Conservation (phyloP, 2,797 vertebrate genomes). For the Emydoidea blandingii region DNA sequence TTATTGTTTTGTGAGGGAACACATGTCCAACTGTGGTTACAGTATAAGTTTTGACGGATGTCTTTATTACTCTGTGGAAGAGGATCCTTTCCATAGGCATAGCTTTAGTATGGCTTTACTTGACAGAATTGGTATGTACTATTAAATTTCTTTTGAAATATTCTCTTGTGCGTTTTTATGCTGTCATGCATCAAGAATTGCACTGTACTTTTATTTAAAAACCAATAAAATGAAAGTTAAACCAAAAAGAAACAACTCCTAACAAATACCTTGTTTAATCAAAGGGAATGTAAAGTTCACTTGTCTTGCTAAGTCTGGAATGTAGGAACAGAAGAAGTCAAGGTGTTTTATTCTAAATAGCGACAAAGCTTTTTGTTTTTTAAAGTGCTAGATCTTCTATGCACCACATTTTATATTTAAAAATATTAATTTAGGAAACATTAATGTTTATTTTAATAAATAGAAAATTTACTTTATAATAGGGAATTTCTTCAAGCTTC, state of each 20-base stretch:
- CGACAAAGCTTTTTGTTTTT: not conserved
- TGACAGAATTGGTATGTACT: conserved; percentile 15
- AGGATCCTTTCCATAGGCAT: not conserved
- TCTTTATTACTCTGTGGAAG: not conserved
- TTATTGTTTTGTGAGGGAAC: conserved; percentile 11
- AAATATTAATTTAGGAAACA: not conserved
- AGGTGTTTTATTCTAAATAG: not conserved
- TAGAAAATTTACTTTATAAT: not conserved
- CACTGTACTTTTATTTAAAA: conserved; percentile 32
- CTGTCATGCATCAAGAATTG: not conserved
- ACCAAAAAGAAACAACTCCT: not conserved
- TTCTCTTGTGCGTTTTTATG: conserved; percentile 9
- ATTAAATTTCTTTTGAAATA: conserved; percentile 53
- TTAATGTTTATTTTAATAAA: not conserved
- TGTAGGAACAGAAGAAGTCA: not conserved
- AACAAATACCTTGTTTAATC: conserved; percentile 1
- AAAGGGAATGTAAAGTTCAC: conserved; percentile 1
- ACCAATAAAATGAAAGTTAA: conserved; percentile 26
- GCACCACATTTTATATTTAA: not conserved
- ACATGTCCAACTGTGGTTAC: not conserved
- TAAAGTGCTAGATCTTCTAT: not conserved
- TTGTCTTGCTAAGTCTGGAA: not conserved
- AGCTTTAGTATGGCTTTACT: conserved; percentile 26
- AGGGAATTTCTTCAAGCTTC: not conserved
- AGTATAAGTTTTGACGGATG: conserved; percentile 33